A percentile compares a stretch with the other conserved stretches of the same genome.
Evolutionary conservation across 2,888 invertebrate genomes (phyloP).

Genomic region (Bugula neritina): DNA sequence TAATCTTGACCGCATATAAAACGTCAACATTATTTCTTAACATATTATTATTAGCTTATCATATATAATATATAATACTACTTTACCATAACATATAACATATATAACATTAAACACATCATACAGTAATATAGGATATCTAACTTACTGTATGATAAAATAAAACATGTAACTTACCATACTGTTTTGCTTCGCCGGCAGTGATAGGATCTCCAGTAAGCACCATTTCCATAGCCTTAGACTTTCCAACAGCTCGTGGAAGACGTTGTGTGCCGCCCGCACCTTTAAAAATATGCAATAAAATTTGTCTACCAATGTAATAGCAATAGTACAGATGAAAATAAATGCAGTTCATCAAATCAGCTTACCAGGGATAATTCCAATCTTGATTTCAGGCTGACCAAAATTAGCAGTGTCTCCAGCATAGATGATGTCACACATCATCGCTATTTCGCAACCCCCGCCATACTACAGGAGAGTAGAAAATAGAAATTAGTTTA

Average conservation of each 20-base stretch:
- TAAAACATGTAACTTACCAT: conserved; percentile 26
- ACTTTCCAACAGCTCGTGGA: conserved; percentile 80
- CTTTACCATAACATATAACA: too few relatives aligned
- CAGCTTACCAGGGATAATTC: conserved; percentile 71
- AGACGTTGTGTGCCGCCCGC: conserved; percentile 94
- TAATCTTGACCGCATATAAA: too few relatives aligned
- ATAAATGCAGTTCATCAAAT: not conserved
- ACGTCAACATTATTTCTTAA: too few relatives aligned
- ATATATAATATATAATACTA: too few relatives aligned
- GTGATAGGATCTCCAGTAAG: conserved; percentile 85
- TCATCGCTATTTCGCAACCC: conserved; percentile 97
- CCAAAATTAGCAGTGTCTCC: conserved; percentile 97
- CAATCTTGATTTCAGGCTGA: conserved; percentile 94
- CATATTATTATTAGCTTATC: too few relatives aligned
- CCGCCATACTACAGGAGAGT: conserved; percentile 71
- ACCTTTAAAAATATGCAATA: too few relatives aligned
- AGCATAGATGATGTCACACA: conserved; percentile 98
- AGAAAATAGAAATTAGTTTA: not conserved
- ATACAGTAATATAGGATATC: too few relatives aligned
- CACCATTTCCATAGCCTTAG: conserved; percentile 96
- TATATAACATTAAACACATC: too few relatives aligned
- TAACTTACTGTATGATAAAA: too few relatives aligned
- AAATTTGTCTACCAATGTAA: too few relatives aligned
- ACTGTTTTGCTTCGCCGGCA: conserved; percentile 72
- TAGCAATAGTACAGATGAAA: not conserved